phyloP scores from a whole-genome alignment of 2,797 vertebrate species.

The Micromesistius poutassou region DNA sequence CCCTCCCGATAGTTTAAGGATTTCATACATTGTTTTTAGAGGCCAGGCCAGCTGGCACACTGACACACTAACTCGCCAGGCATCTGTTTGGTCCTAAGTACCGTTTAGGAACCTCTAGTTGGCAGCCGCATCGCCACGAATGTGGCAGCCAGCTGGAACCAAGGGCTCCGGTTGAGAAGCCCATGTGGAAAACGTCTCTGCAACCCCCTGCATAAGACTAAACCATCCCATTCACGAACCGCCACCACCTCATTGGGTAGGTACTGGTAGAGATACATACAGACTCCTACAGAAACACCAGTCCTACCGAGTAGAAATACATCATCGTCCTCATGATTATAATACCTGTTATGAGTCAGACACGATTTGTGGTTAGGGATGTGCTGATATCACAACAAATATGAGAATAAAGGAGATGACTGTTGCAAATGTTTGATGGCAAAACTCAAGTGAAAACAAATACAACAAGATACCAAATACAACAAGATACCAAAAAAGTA shows the following conservation, averaged over 20 bases:
- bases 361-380: neutral
- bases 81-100: neutral
- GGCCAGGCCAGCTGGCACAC: constrained; percentile 14
- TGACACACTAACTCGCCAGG: neutral
- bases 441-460: too few relatives aligned
- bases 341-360: neutral
- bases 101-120: neutral
- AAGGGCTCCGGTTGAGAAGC: neutral
- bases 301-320: too few relatives aligned
- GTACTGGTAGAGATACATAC: neutral
- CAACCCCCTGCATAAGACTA: too few relatives aligned
- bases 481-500: neutral
- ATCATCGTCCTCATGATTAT: too few relatives aligned
- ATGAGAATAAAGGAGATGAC: too few relatives aligned
- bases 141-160: neutral
- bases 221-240: too few relatives aligned
- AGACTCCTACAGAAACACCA: neutral
- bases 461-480: too few relatives aligned
- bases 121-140: neutral
- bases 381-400: neutral
- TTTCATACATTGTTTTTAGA: constrained; percentile 17
- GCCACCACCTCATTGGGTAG: neutral
- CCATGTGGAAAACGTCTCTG: neutral
- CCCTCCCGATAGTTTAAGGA: constrained; percentile 12
- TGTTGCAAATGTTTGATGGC: too few relatives aligned